A percentile compares a stretch with the other conserved stretches of the same genome.
phyloP scores from a whole-genome alignment of 2,797 vertebrate genomes.

The Hypotaenidia philippensis region DNA sequence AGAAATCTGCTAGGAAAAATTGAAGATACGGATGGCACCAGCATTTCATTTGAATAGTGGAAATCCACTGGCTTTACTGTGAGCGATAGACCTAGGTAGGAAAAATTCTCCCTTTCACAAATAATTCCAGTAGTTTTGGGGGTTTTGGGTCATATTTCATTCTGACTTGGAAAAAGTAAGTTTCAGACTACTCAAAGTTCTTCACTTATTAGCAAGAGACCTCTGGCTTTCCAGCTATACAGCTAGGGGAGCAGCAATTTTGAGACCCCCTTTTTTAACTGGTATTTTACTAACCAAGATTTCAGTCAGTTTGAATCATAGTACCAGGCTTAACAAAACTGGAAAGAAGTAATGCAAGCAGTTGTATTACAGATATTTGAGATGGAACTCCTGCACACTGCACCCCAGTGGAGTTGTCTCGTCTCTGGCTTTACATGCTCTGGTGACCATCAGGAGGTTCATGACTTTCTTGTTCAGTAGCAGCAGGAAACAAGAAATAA shows the following conservation, averaged over 20 bases:
- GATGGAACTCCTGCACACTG: not conserved
- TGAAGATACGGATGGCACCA: not conserved
- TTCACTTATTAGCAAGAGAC: not conserved
- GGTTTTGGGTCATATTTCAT: not conserved
- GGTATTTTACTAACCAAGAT: not conserved
- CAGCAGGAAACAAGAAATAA: not conserved
- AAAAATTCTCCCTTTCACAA: not conserved
- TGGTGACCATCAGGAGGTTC: not conserved
- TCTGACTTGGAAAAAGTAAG: not conserved
- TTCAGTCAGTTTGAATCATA: not conserved
- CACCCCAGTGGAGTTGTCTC: fast-evolving
- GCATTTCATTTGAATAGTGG: not conserved
- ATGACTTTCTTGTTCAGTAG: not conserved
- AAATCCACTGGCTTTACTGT: not conserved
- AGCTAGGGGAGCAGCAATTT: not conserved
- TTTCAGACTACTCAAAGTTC: not conserved
- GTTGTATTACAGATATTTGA: not conserved
- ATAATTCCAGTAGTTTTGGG: not conserved
- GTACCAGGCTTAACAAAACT: not conserved
- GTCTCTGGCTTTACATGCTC: not conserved
- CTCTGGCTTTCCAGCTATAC: not conserved
- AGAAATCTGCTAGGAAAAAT: not conserved
- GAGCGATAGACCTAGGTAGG: not conserved
- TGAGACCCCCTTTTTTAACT: not conserved
- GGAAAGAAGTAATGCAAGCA: not conserved